phyloP scores from a whole-genome alignment of 2,797 vertebrate genomes.

The Ptychadena robeensis region DNA sequence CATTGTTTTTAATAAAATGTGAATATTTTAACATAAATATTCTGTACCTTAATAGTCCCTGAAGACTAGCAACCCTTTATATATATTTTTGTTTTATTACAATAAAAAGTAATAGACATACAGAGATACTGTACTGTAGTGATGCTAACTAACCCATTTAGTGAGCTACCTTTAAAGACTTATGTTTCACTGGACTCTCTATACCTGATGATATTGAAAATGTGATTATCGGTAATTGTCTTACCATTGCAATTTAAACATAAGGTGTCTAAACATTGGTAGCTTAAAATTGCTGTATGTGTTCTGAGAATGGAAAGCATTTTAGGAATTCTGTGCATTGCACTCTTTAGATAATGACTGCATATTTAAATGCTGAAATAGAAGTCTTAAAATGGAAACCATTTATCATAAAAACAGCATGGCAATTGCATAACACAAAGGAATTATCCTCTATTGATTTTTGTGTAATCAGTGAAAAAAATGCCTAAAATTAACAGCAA shows the following conservation, averaged over 20 bases:
- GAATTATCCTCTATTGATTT: constrained; percentile 36
- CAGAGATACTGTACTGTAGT: no score
- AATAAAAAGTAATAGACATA: no score
- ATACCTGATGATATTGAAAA: no score
- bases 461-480: constrained; percentile 39
- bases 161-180: no score
- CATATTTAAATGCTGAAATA: constrained; percentile 31
- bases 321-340: not conserved
- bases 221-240: not conserved
- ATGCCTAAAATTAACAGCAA: constrained; percentile 4
- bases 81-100: no score
- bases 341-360: constrained; percentile 24
- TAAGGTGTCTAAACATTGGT: not conserved
- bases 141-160: no score
- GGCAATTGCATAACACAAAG: constrained; percentile 38
- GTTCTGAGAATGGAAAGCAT: not conserved
- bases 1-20: no score
- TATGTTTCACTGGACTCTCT: no score
- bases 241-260: not conserved
- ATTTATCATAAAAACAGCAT: constrained; percentile 41
- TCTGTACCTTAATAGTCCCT: no score
- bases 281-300: constrained; percentile 3
- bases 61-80: no score
- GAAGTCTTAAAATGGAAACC: constrained; percentile 54
- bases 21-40: no score